Conservation (phyloP, 2,888 invertebrate species). For the Euplagia quadripunctaria region DNA sequence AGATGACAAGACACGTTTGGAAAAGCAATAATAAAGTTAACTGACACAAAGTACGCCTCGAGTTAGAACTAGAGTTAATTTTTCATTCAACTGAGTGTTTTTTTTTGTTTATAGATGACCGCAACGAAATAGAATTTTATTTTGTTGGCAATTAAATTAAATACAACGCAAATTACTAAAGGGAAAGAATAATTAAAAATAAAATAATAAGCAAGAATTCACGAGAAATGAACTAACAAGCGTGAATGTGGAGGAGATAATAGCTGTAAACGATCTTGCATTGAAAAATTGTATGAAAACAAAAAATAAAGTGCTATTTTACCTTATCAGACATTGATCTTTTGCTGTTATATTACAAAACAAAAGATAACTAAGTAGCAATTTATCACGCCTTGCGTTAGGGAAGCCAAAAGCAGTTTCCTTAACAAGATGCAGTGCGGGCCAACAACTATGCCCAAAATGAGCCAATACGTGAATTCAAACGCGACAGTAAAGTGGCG, state of each 20-base stretch:
- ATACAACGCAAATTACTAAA: neutral
- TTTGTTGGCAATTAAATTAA: neutral
- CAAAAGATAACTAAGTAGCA: constrained; percentile 29
- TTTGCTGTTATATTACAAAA: neutral
- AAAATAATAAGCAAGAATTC: neutral
- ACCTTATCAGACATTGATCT: too few relatives aligned
- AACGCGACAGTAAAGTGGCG: constrained; percentile 69
- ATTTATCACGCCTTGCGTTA: constrained; percentile 21
- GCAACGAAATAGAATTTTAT: too few relatives aligned
- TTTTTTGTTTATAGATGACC: too few relatives aligned
- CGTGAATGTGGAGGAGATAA: neutral
- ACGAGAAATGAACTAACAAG: neutral
- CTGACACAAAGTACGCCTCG: too few relatives aligned
- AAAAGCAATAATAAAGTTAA: too few relatives aligned
- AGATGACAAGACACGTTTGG: too few relatives aligned
- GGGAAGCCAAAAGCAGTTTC: constrained; percentile 58
- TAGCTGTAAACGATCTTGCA: neutral
- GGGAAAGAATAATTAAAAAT: neutral
- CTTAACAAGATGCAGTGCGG: constrained; percentile 58
- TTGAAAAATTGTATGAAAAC: neutral
- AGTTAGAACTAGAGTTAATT: too few relatives aligned
- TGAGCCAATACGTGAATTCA: constrained; percentile 61
- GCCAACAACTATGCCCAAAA: constrained; percentile 59
- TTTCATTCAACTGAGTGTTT: too few relatives aligned
- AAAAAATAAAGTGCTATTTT: neutral